Conservation (phyloP, 2,797 vertebrate genomes). For the Dromococcyx pavoninus region DNA sequence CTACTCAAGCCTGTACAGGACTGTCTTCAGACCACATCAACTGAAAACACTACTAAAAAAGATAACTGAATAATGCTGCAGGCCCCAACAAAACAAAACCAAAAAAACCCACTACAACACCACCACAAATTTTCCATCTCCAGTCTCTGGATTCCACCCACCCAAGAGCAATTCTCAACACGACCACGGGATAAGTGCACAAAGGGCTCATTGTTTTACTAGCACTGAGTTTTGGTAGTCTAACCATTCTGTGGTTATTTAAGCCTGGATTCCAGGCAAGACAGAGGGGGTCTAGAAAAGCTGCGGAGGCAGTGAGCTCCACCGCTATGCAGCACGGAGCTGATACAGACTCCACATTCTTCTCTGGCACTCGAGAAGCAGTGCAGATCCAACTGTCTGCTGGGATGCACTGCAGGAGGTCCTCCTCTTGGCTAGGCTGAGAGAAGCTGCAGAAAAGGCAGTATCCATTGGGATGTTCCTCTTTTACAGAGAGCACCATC, state of each 20-base stretch:
- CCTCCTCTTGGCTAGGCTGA: neutral
- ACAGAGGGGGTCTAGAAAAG: neutral
- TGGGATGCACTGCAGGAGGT: neutral
- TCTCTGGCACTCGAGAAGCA: neutral
- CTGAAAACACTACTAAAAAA: neutral
- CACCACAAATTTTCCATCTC: neutral
- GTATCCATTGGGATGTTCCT: neutral
- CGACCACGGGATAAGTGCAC: neutral
- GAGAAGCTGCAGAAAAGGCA: neutral
- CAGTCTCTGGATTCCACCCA: neutral
- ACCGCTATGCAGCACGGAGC: neutral
- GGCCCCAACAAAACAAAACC: neutral
- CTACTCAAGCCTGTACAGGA: neutral
- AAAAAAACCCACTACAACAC: neutral
- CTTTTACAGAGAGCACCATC: neutral
- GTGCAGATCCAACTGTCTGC: neutral
- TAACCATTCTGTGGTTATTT: neutral
- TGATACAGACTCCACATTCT: neutral
- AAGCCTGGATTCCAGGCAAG: slow-evolving; percentile 16
- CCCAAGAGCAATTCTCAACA: neutral
- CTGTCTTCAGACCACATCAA: neutral
- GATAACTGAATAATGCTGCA: neutral
- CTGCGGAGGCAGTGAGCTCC: neutral
- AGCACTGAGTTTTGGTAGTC: neutral
- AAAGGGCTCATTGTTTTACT: slow-evolving; percentile 8